Evolutionary conservation across 2,888 invertebrate genomes (phyloP), one percentile per base, ranked within the genome.

Genomic region (Oxystoma pomonae): DNA sequence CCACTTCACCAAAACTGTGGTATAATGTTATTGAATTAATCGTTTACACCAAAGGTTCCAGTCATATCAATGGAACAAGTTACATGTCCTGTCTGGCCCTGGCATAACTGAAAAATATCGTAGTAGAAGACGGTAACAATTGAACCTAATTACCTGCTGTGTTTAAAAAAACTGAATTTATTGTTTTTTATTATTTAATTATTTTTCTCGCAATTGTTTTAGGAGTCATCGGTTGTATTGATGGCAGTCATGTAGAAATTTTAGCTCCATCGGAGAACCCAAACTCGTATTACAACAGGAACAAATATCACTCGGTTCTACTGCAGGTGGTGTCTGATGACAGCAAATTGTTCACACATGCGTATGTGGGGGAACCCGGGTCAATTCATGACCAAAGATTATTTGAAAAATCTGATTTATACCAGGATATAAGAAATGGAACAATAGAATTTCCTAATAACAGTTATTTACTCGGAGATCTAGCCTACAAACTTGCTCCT

Each of bases 291-390:
- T 20, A 50, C 3, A 69, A 70, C 52, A 55, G 68, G 49, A 68
- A 69, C 57, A 57, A 52, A 12, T 69, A 35, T 55, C 66, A 69
- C 57, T 66, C 65, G 5, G 55, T 70, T n/a, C 51, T 69, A 7
- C 21, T 69, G 16, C 68, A 69, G 61, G 70, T 60, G 35, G 66
- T 69, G 9, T 69, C 68, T 65, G 67, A 70, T 52, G 57, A 67
- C 50, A 21, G 35, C 58, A 67, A 64, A 57, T 60, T 66, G 51
- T 69, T 70, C 57, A 68, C 59, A 9, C 62, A 70, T 64, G 62
- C 65, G 35, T 70, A 68, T 64, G 61, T 67, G 55, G 70, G 69
- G 18, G 68, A 69, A 63, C 62, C 64, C 18, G 66, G 35, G 5
- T 35, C 35, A 35, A 35, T 35, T 3, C 69, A 69, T 60, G 69